Evolutionary conservation across 2,888 invertebrate genomes (phyloP).

Genomic region (Cremastinae sp.): DNA sequence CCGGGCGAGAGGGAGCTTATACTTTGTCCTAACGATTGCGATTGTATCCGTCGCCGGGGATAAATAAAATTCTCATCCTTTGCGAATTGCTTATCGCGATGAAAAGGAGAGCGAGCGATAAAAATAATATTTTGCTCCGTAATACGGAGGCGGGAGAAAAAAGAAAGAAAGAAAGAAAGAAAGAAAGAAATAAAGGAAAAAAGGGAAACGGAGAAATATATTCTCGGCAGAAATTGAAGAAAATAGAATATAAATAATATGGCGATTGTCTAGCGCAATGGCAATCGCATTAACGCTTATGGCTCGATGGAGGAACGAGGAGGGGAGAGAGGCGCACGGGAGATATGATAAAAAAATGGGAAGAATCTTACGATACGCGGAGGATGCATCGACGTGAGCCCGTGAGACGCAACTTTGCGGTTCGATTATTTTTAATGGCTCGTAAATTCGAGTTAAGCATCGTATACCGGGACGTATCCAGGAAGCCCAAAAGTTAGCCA

Average conservation of each 20-base stretch:
- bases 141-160: not conserved
- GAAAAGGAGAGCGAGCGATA: too few species aligned
- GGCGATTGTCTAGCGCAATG: too few species aligned
- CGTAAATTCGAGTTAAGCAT: conserved; percentile 65
- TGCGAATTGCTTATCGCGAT: not conserved
- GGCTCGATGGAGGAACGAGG: conserved; percentile 1
- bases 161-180: not conserved
- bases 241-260: too few species aligned
- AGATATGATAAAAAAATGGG: conserved; percentile 9
- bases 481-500: conserved; percentile 51
- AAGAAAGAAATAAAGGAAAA: not conserved
- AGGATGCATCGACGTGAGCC: conserved; percentile 53
- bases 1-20: not conserved
- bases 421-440: conserved; percentile 67
- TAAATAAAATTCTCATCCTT: not conserved
- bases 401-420: conserved; percentile 56
- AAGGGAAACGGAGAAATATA: not conserved
- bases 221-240: too few species aligned
- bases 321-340: conserved; percentile 22
- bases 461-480: conserved; percentile 22
- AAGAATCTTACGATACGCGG: conserved; percentile 42
- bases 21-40: conserved; percentile 16
- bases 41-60: conserved; percentile 5
- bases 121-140: not conserved
- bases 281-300: conserved; percentile 35